Conservation (phyloP, 2,113 vertebrate genomes). For the Corythaixoides concolor region DNA sequence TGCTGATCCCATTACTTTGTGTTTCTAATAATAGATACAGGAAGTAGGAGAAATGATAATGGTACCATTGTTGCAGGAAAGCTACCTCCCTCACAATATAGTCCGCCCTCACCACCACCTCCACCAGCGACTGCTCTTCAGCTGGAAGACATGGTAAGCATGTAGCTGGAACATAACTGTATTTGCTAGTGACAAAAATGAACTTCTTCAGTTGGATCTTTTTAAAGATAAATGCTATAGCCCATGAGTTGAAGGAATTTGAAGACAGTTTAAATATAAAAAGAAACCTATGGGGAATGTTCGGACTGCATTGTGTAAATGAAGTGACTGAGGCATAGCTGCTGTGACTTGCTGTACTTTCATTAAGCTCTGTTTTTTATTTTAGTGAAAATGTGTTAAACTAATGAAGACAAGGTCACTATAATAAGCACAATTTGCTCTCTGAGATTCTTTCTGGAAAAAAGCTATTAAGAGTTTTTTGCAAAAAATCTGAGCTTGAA, state of each 20-base stretch:
- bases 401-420: not conserved
- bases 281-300: not conserved
- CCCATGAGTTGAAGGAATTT: not conserved
- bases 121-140: constrained; percentile 28
- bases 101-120: constrained; percentile 12
- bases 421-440: not conserved
- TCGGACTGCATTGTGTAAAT: not conserved
- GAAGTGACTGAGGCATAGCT: not conserved
- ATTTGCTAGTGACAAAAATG: not conserved
- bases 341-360: not conserved
- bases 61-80: constrained; percentile 60
- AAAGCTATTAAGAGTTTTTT: not conserved
- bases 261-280: not conserved
- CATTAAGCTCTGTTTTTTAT: not conserved
- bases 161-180: not conserved
- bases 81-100: constrained; percentile 70
- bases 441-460: not conserved
- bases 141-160: constrained; percentile 62
- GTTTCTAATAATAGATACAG: constrained; percentile 66
- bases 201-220: not conserved
- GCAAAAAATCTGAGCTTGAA: not conserved
- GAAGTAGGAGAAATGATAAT: constrained; percentile 74
- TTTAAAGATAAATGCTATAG: not conserved
- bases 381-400: not conserved
- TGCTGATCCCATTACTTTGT: constrained; percentile 25